A percentile compares a stretch with the other conserved stretches of the same genome.
These are phyloP conservation scores for Scomber colias DNA, from an alignment of 2,113 vertebrate genomes.

Conservation along the genomic window DNA sequence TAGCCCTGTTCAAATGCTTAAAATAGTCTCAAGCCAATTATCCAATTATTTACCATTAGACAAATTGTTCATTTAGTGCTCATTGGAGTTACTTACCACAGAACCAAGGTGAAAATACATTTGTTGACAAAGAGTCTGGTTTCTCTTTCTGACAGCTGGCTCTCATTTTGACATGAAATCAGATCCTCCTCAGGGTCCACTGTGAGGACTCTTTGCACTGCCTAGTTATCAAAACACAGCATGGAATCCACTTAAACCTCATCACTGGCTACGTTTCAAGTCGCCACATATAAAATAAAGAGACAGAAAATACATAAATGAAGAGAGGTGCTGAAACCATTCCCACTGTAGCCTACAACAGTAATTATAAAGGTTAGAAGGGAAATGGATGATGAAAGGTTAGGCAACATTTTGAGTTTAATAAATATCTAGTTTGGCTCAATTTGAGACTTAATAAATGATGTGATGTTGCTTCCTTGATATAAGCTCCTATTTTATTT, in stretches of 20 bases:
- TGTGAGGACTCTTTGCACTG: conserved; percentile 35
- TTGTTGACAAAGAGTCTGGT: conserved; percentile 54
- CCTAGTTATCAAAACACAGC: conserved; percentile 73
- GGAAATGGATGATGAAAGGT: background rate
- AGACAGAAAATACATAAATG: conserved; percentile 30
- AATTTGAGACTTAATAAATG: conserved; percentile 1
- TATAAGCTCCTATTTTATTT: background rate
- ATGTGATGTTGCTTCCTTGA: conserved; percentile 7
- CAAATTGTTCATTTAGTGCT: conserved; percentile 21
- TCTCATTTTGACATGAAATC: conserved; percentile 70
- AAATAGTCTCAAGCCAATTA: conserved; percentile 23
- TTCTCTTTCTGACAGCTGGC: conserved; percentile 65
- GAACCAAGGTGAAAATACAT: conserved; percentile 41
- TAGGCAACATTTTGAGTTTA: background rate
- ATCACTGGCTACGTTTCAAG: conserved; percentile 44
- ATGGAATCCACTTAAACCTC: conserved; percentile 63
- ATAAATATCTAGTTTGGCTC: background rate
- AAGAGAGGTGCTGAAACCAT: background rate
- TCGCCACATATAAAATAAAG: conserved; percentile 46
- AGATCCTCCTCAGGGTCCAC: conserved; percentile 59
- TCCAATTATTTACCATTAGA: conserved; percentile 6
- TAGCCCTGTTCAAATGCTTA: background rate
- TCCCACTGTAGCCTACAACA: background rate
- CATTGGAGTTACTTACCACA: conserved; percentile 7
- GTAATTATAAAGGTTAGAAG: conserved; percentile 8